Conservation (phyloP, 2,888 invertebrate genomes). For the Caenorhabditis virilis region DNA sequence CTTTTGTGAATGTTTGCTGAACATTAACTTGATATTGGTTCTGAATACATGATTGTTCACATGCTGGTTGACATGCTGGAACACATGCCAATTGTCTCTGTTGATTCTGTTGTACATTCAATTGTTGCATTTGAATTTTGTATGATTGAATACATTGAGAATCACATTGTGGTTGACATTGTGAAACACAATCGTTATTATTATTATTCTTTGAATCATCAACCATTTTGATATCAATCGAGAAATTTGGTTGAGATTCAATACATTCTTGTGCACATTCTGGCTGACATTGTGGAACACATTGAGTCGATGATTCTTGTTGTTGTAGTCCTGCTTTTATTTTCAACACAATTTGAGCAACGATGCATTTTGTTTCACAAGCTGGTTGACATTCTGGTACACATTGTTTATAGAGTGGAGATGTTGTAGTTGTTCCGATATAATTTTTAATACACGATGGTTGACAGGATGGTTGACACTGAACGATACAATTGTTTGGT, state of each 20-base stretch:
- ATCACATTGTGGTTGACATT: constrained; percentile 38
- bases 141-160: constrained; percentile 36
- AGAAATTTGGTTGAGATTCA: constrained; percentile 25
- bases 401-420: constrained; percentile 25
- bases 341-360: constrained; percentile 30
- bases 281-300: constrained; percentile 40
- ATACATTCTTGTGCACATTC: constrained; percentile 33
- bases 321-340: too few relatives aligned
- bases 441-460: constrained; percentile 26
- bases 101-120: constrained; percentile 26
- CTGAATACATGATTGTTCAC: constrained; percentile 36
- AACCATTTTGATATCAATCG: constrained; percentile 27
- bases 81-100: constrained; percentile 29
- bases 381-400: constrained; percentile 42
- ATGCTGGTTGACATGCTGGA: constrained; percentile 41
- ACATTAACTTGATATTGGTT: constrained; percentile 30
- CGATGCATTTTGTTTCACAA: constrained; percentile 40
- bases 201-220: constrained; percentile 13
- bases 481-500: constrained; percentile 20
- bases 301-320: not conserved
- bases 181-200: constrained; percentile 14
- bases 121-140: constrained; percentile 29
- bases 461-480: constrained; percentile 38
- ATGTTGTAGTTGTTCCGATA: constrained; percentile 12
- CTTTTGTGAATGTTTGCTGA: constrained; percentile 22